Evolutionary conservation across 2,797 vertebrate genomes (phyloP), one percentile per base, ranked within the genome.

Genomic region (Thaleichthys pacificus): DNA sequence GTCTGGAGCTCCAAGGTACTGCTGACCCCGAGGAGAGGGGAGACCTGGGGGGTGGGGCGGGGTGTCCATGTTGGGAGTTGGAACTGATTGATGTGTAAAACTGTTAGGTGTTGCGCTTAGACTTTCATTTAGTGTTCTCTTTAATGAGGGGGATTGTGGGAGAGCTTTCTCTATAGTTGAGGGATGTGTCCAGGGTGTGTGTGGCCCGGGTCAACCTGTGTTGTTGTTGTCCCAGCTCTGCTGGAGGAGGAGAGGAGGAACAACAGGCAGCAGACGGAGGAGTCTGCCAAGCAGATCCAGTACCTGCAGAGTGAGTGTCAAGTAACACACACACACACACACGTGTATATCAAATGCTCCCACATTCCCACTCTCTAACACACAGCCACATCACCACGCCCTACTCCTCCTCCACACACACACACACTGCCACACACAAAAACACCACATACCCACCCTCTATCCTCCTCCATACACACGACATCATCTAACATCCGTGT

Each of bases 211-310:
- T 21, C n/a, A 24, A 4, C 22, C 6, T 24, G 61, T 60, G 57
- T 12, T 60, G 57, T 8, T 60, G 22, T 24, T 0, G 57, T 60
- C 3, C 1, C 57, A 14, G 97, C 95, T 57, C 93, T 99, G 54
- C 91, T 99, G 82, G 97, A 98, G 90, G 97, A 99, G 79, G 97
- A 98, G 91, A 95, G 94, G 88, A 96, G 92, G 92, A 93, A 86
- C 21, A 96, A 95, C 88, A 91, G 92, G 74, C 90, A 93, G 81
- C 95, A 96, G 91, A 96, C 92, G 26, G 97, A 98, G 74, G 96
- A 97, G 84, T 98, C 96, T 2, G 94, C 93, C 83, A 98, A 96
- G 90, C 97, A 98, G 93, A 98, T 98, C 85, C 95, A 96, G 83
- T 94, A 93, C 89, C 93, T 99, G 72, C 97, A 98, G 95, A 97